Percentiles rank a stretch among this genome's conserved stretches.
Conservation (phyloP, 2,888 invertebrate species). For the Caradrina clavipalpis region DNA sequence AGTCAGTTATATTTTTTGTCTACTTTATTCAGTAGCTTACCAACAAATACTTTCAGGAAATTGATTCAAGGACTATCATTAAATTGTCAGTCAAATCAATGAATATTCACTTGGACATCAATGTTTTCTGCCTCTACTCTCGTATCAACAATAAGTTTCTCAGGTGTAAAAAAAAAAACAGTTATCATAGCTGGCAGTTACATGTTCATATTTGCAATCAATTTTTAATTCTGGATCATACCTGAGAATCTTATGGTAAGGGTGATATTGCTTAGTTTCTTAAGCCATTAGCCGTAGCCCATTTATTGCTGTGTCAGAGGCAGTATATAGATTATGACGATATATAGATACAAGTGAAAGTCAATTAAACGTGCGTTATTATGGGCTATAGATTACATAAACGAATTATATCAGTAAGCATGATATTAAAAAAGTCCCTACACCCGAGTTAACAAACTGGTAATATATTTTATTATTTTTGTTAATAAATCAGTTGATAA, state of each 20-base stretch:
- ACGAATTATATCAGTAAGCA: neutral
- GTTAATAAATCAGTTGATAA: conserved; percentile 44
- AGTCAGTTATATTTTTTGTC: neutral
- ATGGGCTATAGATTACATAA: neutral
- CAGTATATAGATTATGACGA: too few species aligned
- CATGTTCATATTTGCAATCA: too few species aligned
- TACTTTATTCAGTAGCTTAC: neutral
- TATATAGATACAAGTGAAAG: too few species aligned
- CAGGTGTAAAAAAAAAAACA: too few species aligned
- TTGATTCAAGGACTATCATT: conserved; percentile 8
- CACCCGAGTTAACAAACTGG: neutral
- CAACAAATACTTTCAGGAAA: conserved; percentile 5
- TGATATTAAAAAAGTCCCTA: conserved; percentile 8
- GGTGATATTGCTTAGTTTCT: too few species aligned
- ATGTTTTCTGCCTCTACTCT: too few species aligned
- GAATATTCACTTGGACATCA: neutral
- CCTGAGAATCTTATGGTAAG: too few species aligned
- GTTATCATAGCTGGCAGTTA: too few species aligned
- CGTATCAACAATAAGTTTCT: too few species aligned
- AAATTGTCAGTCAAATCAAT: neutral
- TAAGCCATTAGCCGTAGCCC: too few species aligned
- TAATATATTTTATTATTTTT: conserved; percentile 12
- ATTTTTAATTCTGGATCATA: too few species aligned
- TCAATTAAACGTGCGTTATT: neutral
- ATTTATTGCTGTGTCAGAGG: too few species aligned